These are phyloP conservation scores for Tiliqua scincoides DNA, from an alignment of 2,113 vertebrate species.

Conservation along the genomic window DNA sequence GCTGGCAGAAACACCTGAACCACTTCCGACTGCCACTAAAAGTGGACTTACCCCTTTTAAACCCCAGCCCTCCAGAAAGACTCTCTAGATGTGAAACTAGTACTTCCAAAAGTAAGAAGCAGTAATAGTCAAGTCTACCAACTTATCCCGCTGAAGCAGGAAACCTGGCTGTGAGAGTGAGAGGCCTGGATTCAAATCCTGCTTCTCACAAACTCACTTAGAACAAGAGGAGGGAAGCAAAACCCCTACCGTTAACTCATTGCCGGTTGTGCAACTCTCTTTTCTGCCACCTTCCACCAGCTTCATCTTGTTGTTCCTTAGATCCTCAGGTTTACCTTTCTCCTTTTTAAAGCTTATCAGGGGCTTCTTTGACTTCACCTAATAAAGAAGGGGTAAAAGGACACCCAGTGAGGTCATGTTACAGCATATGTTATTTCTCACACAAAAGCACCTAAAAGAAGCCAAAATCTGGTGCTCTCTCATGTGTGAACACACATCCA, in stretches of 20 bases:
- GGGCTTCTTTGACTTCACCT: background rate
- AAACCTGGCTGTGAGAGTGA: too few species aligned
- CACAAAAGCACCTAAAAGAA: background rate
- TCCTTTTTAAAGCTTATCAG: background rate
- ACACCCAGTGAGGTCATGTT: background rate
- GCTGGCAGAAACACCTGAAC: too few species aligned
- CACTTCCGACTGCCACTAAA: too few species aligned
- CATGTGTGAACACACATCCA: background rate
- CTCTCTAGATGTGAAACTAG: too few species aligned
- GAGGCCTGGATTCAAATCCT: too few species aligned
- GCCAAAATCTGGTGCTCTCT: background rate
- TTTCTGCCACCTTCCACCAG: background rate
- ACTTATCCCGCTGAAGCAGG: too few species aligned
- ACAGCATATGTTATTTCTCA: background rate
- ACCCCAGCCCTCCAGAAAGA: too few species aligned
- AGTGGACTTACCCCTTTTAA: too few species aligned
- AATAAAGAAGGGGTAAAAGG: background rate
- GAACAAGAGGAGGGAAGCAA: background rate
- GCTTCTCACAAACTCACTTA: background rate
- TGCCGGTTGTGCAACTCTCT: too few species aligned
- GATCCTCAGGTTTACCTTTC: background rate
- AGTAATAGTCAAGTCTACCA: too few species aligned
- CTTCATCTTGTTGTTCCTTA: background rate
- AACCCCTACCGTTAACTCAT: background rate
- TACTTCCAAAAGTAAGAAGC: too few species aligned